Evolutionary conservation across 2,888 invertebrate species (phyloP), one percentile per base, ranked within the genome.

Genomic region (Meloe dianella): DNA sequence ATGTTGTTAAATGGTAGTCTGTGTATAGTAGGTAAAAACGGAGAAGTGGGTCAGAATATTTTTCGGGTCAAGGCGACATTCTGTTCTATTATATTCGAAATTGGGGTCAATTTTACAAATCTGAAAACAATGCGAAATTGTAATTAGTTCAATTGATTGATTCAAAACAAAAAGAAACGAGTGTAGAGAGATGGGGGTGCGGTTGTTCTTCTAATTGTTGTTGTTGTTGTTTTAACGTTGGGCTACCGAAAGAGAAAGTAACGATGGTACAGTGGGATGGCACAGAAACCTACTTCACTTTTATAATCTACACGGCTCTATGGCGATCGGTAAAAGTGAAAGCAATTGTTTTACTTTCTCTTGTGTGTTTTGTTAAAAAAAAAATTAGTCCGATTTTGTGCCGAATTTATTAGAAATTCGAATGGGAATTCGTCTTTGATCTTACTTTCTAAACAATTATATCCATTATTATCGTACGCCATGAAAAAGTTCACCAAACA

Each of bases 291-390:
- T 70, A 75, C 69, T 74, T 74, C 61, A 64, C 57, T 47, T 47
- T 47, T 47, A 47, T 47, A 20, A 47, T 47, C 20, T 58, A 54
- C 20, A 47, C 47, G 8, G 20, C 9, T 17, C 47, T 47, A 20
- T 47, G 56, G 71, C 63, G 71, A 73, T 74, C 72, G 72, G 74
- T 77, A 74, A 77, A 77, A 77, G 77, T 77, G 75, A 75, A 75
- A 77, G 75, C 75, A 66, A 69, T 74, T 75, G 74, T 77, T 75
- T 70, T 77, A 73, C 75, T 77, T 77, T 77, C 75, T 72, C 64
- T 5, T 20, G 9, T 47, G 59, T 56, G 41, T 47, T 17, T 61
- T 30, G 57, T 20, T 47, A 8, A 8, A 47, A 47, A 8, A 47
- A 47, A 47, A 47, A 47, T 47, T 47, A 10, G 20, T 20, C 47